Percentiles rank a stretch among this genome's conserved stretches.
Evolutionary conservation across 2,797 vertebrate genomes (phyloP).

Genomic region (Coregonus sp.): DNA sequence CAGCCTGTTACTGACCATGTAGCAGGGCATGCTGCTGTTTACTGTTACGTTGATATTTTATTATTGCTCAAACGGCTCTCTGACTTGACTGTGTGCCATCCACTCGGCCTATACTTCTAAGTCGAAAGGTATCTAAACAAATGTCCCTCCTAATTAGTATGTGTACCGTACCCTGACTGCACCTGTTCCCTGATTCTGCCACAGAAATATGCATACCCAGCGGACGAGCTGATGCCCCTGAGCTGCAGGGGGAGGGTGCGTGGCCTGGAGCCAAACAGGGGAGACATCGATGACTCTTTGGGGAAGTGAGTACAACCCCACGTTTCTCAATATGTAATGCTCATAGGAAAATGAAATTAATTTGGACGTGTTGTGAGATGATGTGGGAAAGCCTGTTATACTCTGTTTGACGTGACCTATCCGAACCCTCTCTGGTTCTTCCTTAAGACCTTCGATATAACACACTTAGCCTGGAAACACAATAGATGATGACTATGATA

Average conservation of each 20-base stretch:
- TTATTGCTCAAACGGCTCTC: not conserved
- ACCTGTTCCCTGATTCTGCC: conserved; percentile 27
- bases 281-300: conserved; percentile 82
- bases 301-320: conserved; percentile 74
- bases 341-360: too few species aligned
- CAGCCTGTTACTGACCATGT: not conserved
- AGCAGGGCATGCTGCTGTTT: not conserved
- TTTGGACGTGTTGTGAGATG: too few species aligned
- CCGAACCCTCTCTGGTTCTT: not conserved
- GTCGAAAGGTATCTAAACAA: not conserved
- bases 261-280: conserved; percentile 81
- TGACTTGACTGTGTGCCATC: too few species aligned
- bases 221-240: conserved; percentile 83
- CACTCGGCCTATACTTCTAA: too few species aligned
- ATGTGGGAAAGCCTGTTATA: not conserved
- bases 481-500: not conserved
- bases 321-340: conserved; percentile 2
- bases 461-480: conserved; percentile 16
- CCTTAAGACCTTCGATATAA: conserved; percentile 1
- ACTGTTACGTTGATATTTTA: not conserved
- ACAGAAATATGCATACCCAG: conserved; percentile 84
- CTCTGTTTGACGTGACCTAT: not conserved
- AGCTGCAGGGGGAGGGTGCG: conserved; percentile 82
- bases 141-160: not conserved
- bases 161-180: not conserved